These are phyloP conservation scores for Eurystomus gularis DNA, from an alignment of 2,113 vertebrate genomes.

Conservation along the genomic window DNA sequence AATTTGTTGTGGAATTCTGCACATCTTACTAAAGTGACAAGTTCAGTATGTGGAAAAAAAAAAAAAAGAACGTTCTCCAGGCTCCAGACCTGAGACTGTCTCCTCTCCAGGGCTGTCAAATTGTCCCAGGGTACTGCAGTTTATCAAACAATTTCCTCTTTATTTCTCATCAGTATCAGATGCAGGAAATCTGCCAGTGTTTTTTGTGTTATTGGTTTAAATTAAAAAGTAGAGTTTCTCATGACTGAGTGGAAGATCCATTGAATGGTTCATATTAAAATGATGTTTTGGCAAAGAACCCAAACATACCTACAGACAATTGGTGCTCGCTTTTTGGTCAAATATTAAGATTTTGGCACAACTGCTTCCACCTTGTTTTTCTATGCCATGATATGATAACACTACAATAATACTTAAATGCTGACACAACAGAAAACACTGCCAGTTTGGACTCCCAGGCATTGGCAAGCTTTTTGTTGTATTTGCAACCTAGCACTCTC, in stretches of 20 bases:
- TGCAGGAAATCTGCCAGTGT: constrained; percentile 1
- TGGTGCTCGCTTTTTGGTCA: constrained; percentile 26
- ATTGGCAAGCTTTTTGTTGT: constrained; percentile 71
- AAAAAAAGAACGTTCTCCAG: neutral
- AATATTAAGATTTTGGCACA: constrained; percentile 30
- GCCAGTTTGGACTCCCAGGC: constrained; percentile 71
- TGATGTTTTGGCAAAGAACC: neutral
- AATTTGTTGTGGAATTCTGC: neutral
- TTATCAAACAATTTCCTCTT: constrained; percentile 37
- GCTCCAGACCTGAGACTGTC: neutral
- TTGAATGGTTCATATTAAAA: constrained; percentile 42
- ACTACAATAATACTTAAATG: constrained; percentile 69
- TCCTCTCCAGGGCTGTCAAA: neutral
- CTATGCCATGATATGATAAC: constrained; percentile 43
- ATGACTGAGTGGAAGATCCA: neutral
- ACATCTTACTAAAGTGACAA: neutral
- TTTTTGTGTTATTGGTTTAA: constrained; percentile 12
- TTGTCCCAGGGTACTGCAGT: neutral
- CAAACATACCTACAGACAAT: constrained; percentile 8
- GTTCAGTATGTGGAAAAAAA: neutral
- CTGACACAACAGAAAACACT: constrained; percentile 71
- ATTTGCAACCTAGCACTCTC: constrained; percentile 62
- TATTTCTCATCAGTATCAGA: constrained; percentile 19
- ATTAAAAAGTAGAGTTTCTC: constrained; percentile 35
- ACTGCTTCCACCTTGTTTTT: neutral